Conservation (phyloP, 2,113 vertebrate genomes). For the Melanostigma gelatinosum region DNA sequence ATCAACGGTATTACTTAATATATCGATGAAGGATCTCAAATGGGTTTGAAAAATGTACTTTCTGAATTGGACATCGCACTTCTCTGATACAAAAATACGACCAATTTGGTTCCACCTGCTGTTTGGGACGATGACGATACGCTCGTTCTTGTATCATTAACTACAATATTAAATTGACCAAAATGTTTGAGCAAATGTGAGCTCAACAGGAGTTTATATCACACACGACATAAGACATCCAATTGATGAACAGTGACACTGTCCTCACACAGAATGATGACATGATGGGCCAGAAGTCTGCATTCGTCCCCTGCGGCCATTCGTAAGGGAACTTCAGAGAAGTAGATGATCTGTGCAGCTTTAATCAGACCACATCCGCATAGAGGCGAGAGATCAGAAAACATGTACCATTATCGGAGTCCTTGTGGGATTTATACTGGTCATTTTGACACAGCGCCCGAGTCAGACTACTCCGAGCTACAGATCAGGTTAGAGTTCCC, state of each 20-base stretch:
- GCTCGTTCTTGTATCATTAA: background rate
- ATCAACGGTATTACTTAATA: background rate
- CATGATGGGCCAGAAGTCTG: background rate
- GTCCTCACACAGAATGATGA: background rate
- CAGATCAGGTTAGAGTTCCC: conserved; percentile 37
- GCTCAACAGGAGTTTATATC: background rate
- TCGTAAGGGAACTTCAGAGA: background rate
- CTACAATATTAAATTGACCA: background rate
- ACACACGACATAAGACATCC: background rate
- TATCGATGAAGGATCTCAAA: background rate
- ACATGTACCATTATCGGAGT: too few species aligned
- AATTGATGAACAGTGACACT: background rate
- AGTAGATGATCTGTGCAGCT: background rate
- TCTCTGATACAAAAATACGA: background rate
- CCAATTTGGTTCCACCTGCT: background rate
- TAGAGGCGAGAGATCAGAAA: background rate
- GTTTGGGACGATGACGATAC: background rate
- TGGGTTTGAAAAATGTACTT: background rate
- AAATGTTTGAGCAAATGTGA: background rate
- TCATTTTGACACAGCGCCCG: background rate
- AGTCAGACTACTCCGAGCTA: conserved; percentile 15
- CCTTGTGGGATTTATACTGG: background rate
- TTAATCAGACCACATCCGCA: background rate
- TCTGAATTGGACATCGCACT: background rate
- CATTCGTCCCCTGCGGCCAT: background rate